phyloP scores from a whole-genome alignment of 2,113 vertebrate genomes.

The Leucopsar rothschildi region DNA sequence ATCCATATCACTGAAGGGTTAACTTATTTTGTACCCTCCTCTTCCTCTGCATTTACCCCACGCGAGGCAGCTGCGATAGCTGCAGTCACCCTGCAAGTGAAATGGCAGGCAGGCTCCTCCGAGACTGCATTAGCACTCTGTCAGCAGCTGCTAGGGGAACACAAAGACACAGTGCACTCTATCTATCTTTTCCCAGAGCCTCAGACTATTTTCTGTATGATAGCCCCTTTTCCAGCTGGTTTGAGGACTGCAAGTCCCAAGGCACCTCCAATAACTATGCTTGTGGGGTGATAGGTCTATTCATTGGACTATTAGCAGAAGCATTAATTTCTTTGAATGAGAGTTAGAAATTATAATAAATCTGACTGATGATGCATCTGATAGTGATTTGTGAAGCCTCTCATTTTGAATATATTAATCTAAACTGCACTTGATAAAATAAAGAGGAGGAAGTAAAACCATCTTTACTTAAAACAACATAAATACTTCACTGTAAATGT shows the following conservation, averaged over 20 bases:
- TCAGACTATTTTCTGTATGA: conserved; percentile 43
- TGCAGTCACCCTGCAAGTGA: conserved; percentile 6
- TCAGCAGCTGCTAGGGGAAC: conserved; percentile 40
- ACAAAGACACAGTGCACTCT: not conserved
- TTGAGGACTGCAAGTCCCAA: not conserved
- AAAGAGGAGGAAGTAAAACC: not conserved
- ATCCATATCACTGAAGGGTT: not conserved
- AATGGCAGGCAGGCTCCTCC: conserved; percentile 13
- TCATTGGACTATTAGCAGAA: not conserved
- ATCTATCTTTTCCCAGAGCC: conserved; percentile 34
- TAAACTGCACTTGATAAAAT: not conserved
- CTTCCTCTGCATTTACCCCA: not conserved
- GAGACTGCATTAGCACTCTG: conserved; percentile 6
- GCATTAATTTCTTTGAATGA: not conserved
- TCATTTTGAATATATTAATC: not conserved
- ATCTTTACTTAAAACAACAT: not conserved
- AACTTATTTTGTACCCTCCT: not conserved
- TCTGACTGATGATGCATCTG: not conserved
- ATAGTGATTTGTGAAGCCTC: not conserved
- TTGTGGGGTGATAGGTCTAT: not conserved
- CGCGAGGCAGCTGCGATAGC: not conserved
- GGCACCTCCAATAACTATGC: not conserved
- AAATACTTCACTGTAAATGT: not conserved
- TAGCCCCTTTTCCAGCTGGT: conserved; percentile 23
- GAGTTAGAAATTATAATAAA: conserved; percentile 4